A percentile compares a stretch with the other conserved stretches of the same genome.
Conservation (phyloP, 1,140 invertebrate species). For the Planococcus citri region DNA sequence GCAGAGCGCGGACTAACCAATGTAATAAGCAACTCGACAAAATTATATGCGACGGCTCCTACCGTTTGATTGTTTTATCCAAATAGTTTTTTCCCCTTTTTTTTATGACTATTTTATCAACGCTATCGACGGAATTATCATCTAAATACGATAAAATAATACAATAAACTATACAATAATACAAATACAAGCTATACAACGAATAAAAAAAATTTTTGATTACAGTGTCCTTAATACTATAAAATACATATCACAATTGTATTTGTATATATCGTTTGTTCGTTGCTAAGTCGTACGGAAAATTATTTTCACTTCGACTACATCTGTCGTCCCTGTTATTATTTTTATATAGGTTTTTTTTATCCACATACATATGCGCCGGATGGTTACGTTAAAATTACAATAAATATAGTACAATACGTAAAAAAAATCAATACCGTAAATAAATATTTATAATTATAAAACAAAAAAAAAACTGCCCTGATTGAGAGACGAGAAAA, state of each 20-base stretch:
- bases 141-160: neutral
- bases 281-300: neutral
- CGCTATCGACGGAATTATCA: neutral
- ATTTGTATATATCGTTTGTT: constrained; percentile 9
- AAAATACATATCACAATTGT: constrained; percentile 17
- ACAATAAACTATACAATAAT: neutral
- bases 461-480: neutral
- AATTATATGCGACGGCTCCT: too few relatives aligned
- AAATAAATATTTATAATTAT: neutral
- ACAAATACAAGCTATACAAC: constrained; percentile 5
- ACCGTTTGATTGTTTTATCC: too few relatives aligned
- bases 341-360: too few relatives aligned
- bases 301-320: too few relatives aligned
- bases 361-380: too few relatives aligned
- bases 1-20: too few relatives aligned
- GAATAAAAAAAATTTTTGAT: constrained; percentile 11
- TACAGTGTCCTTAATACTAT: constrained; percentile 5
- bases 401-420: neutral
- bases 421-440: neutral
- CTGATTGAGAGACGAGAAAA: neutral
- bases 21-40: too few relatives aligned
- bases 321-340: too few relatives aligned
- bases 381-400: neutral
- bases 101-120: neutral
- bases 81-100: neutral